A percentile compares a stretch with the other conserved stretches of the same genome.
Evolutionary conservation across 2,888 invertebrate genomes (phyloP).

Genomic region (Limenitis camilla): DNA sequence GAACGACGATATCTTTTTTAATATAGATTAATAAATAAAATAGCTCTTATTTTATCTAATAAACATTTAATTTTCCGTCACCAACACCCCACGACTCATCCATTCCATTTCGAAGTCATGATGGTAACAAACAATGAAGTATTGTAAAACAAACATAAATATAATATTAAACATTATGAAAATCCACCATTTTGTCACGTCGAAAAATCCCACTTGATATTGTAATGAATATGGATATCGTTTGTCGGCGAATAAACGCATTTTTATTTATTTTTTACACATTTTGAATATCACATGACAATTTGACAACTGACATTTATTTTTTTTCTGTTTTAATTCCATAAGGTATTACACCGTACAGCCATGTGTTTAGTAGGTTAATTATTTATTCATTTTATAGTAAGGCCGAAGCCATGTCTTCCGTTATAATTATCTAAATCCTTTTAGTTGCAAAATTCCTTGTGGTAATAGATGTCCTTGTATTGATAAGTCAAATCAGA

Average conservation of each 20-base stretch:
- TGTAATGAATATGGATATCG: constrained; percentile 34
- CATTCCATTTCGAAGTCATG: constrained; percentile 43
- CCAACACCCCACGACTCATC: constrained; percentile 39
- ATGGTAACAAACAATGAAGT: constrained; percentile 35
- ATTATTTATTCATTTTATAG: too few species aligned
- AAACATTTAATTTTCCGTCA: constrained; percentile 20
- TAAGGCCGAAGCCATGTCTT: too few species aligned
- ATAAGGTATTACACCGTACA: too few species aligned
- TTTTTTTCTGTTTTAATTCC: too few species aligned
- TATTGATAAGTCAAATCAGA: too few species aligned
- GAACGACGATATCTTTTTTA: neutral
- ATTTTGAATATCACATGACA: too few species aligned
- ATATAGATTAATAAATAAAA: neutral
- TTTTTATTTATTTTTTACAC: constrained; percentile 14
- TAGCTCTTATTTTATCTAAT: neutral
- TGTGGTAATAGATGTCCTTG: too few species aligned
- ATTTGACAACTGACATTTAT: too few species aligned
- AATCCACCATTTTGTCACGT: constrained; percentile 35
- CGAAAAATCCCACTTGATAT: constrained; percentile 37
- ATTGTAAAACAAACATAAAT: constrained; percentile 44
- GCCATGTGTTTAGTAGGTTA: too few species aligned
- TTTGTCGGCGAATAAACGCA: constrained; percentile 37
- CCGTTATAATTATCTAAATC: too few species aligned
- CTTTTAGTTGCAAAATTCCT: too few species aligned
- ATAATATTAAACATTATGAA: constrained; percentile 39